A percentile compares a stretch with the other conserved stretches of the same genome.
Evolutionary conservation across 2,113 vertebrate species (phyloP).

Genomic region (Salvator merianae): DNA sequence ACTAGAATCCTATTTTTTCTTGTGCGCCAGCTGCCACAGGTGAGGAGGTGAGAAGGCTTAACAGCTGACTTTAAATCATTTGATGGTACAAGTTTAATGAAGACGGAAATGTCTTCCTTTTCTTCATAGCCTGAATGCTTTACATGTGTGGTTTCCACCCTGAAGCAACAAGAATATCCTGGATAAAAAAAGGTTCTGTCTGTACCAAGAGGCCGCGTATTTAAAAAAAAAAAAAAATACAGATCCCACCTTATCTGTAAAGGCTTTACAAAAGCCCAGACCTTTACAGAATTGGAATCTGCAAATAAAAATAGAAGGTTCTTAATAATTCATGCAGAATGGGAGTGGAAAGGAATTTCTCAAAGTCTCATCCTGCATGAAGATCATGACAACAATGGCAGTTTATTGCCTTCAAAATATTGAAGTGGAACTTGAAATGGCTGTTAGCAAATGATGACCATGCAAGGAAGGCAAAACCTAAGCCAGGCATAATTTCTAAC

Average conservation of each 20-base stretch:
- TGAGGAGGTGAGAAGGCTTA: constrained; percentile 24
- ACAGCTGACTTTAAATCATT: constrained; percentile 21
- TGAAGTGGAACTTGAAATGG: not conserved
- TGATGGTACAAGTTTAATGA: constrained; percentile 40
- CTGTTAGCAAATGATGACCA: not conserved
- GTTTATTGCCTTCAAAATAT: not conserved
- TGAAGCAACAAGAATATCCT: not conserved
- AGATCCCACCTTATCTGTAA: not conserved
- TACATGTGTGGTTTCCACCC: constrained; percentile 32
- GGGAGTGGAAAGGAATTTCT: not conserved
- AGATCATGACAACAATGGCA: not conserved
- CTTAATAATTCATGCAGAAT: not conserved
- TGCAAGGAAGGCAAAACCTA: not conserved
- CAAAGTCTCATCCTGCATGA: not conserved
- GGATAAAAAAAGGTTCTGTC: not conserved
- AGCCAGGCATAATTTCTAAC: not conserved
- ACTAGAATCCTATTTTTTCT: not conserved
- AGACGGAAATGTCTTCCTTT: constrained; percentile 52
- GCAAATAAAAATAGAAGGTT: not conserved
- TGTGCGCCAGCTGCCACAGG: not conserved
- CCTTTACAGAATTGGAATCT: not conserved
- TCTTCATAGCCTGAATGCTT: constrained; percentile 11
- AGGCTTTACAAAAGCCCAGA: not conserved
- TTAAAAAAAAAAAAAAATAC: no score
- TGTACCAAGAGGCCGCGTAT: not conserved